Evolutionary conservation across 2,797 vertebrate species (phyloP).

Genomic region (Gymnodraco acuticeps): DNA sequence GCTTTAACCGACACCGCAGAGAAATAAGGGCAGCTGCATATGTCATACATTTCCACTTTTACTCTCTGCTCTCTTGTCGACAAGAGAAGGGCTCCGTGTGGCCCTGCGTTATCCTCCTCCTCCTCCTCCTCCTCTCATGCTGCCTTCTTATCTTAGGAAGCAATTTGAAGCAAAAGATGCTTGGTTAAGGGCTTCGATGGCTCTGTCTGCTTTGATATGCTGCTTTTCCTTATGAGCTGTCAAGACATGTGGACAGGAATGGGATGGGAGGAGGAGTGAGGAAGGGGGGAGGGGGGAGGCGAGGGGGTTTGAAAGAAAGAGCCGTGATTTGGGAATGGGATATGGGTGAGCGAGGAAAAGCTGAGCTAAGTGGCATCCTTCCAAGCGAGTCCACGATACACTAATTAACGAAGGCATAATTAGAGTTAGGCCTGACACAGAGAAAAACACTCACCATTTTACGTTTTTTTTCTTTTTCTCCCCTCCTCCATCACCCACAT

Average conservation of each 20-base stretch:
- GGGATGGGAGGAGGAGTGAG: conserved; percentile 35
- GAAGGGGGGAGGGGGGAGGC: conserved; percentile 1
- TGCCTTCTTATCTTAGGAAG: conserved; percentile 67
- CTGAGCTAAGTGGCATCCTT: conserved; percentile 75
- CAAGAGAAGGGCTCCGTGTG: conserved; percentile 33
- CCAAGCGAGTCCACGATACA: conserved; percentile 71
- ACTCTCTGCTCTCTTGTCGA: conserved; percentile 26
- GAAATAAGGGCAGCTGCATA: conserved; percentile 42
- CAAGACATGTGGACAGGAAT: conserved; percentile 63
- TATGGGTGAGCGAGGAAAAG: conserved; percentile 45
- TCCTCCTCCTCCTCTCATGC: conserved; percentile 22
- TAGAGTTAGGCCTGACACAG: conserved; percentile 77
- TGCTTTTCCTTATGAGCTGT: conserved; percentile 78
- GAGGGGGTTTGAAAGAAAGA: conserved; percentile 4
- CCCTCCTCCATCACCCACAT: conserved; percentile 11
- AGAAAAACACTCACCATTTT: conserved; percentile 61
- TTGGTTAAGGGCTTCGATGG: conserved; percentile 76
- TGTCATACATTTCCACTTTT: conserved; percentile 42
- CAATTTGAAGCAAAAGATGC: conserved; percentile 78
- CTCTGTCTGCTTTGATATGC: conserved; percentile 75
- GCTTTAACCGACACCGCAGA: conserved; percentile 40
- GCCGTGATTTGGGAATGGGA: conserved; percentile 41
- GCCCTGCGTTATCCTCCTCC: conserved; percentile 40
- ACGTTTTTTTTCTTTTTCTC: conserved; percentile 11
- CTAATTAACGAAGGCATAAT: conserved; percentile 85